These are phyloP conservation scores for Drosophila prosaltans DNA, from an alignment of 1,140 invertebrate genomes.

Conservation along the genomic window DNA sequence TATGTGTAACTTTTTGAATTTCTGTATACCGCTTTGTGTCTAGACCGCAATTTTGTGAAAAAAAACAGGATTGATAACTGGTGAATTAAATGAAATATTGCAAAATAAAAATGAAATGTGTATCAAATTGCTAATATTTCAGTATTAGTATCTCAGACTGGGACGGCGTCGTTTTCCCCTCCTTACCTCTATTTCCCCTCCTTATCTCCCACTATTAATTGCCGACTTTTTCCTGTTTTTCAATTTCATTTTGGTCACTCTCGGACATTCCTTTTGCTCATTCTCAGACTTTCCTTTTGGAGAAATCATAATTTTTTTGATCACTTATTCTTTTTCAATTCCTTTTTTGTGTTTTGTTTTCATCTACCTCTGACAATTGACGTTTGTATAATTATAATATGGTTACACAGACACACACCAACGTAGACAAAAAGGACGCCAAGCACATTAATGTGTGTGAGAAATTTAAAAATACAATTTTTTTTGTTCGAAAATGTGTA, in stretches of 20 bases:
- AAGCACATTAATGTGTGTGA: slow-evolving; percentile 53
- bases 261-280: no score
- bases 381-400: no score
- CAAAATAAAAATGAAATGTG: slow-evolving; percentile 20
- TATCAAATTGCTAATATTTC: slow-evolving; percentile 14
- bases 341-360: no score
- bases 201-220: no score
- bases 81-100: slow-evolving; percentile 26
- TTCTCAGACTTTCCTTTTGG: no score
- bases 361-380: no score
- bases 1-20: slow-evolving; percentile 70
- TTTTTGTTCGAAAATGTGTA: not conserved
- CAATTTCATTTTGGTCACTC: no score
- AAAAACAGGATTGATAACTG: slow-evolving; percentile 32
- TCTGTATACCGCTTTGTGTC: slow-evolving; percentile 76
- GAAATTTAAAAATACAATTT: slow-evolving; percentile 18
- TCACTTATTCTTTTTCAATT: no score
- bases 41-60: slow-evolving; percentile 44
- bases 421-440: slow-evolving; percentile 68
- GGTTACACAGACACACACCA: not conserved
- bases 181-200: no score
- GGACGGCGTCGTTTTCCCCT: not conserved
- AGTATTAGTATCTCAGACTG: slow-evolving; percentile 48
- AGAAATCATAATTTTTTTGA: no score
- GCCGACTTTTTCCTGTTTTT: no score